phyloP scores from a whole-genome alignment of 2,113 vertebrate genomes.

The Gavia stellata region DNA sequence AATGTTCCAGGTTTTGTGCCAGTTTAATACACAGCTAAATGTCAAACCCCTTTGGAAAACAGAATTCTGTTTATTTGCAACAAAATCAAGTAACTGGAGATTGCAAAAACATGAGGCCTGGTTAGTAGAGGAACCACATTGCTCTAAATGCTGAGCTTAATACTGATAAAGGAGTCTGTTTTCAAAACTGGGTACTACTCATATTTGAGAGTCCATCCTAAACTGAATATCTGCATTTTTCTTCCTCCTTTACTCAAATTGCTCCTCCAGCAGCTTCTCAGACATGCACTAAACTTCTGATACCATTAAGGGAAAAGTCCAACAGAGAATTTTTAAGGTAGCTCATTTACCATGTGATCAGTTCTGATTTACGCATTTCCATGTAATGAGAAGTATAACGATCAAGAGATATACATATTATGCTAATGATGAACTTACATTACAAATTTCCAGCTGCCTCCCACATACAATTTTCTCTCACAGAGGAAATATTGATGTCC shows the following conservation, averaged over 20 bases:
- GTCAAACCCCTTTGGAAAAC: background rate
- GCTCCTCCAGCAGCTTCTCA: background rate
- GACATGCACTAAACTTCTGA: background rate
- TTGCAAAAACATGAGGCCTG: background rate
- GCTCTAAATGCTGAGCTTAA: background rate
- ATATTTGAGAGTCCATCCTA: background rate
- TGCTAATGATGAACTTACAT: background rate
- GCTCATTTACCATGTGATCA: background rate
- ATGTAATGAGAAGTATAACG: background rate
- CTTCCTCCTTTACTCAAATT: background rate
- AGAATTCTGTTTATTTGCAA: background rate
- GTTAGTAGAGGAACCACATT: background rate
- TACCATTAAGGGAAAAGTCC: background rate
- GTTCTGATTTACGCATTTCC: background rate
- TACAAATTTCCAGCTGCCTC: background rate
- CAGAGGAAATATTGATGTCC: background rate
- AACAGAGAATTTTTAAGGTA: background rate
- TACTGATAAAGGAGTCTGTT: background rate
- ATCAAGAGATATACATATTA: background rate
- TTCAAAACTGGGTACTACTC: background rate
- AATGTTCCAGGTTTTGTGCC: background rate
- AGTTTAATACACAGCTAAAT: constrained; percentile 2
- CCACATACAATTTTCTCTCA: background rate
- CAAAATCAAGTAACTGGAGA: background rate
- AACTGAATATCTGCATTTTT: background rate